These are phyloP conservation scores for Polylopha cassiicola DNA, from an alignment of 2,888 invertebrate species.

Conservation along the genomic window DNA sequence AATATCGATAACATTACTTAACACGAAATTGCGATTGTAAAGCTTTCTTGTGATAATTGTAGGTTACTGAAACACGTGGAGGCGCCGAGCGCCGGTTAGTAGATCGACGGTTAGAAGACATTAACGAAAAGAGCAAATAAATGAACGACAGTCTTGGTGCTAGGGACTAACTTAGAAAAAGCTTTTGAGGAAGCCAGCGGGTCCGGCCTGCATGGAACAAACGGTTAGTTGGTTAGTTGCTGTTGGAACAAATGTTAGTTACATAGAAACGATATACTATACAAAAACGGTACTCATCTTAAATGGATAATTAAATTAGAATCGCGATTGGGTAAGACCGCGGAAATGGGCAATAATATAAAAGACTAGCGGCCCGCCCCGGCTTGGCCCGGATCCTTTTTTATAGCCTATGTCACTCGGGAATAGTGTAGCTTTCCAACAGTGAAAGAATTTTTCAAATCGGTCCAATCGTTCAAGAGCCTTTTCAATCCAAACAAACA, in stretches of 20 bases:
- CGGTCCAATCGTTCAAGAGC: no score
- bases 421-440: no score
- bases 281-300: no score
- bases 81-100: constrained; percentile 50
- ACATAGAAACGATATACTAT: constrained; percentile 9
- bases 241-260: constrained; percentile 39
- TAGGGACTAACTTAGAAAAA: constrained; percentile 87
- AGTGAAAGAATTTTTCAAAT: no score
- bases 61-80: constrained; percentile 52
- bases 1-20: constrained; percentile 52
- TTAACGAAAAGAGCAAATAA: constrained; percentile 64
- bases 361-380: no score
- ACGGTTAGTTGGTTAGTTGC: constrained; percentile 34
- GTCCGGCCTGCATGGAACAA: constrained; percentile 85
- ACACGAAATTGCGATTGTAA: constrained; percentile 58
- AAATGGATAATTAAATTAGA: no score
- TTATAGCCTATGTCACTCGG: no score
- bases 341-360: no score
- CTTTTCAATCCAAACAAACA: no score
- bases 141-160: constrained; percentile 74
- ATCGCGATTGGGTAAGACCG: no score
- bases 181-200: constrained; percentile 96
- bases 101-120: constrained; percentile 57
- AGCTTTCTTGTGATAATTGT: constrained; percentile 49
- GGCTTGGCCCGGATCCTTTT: no score